Percentiles rank a stretch among this genome's conserved stretches.
Evolutionary conservation across 2,888 invertebrate species (phyloP).

Genomic region (Oxytorus armatus): DNA sequence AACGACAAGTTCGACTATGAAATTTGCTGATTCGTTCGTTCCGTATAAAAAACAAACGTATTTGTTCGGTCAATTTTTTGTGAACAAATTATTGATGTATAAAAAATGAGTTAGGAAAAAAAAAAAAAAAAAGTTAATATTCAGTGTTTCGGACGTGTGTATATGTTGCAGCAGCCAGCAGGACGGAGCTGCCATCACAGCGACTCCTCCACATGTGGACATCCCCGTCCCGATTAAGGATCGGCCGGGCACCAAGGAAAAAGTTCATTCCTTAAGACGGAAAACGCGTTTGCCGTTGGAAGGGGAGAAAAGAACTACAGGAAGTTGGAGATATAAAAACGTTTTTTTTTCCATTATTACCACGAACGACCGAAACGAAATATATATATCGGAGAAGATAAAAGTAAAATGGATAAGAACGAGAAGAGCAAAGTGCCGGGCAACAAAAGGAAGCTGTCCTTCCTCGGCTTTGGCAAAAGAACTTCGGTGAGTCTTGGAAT

Average conservation of each 20-base stretch:
- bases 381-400: conserved; percentile 29
- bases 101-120: too few relatives aligned
- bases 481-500: conserved; percentile 83
- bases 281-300: conserved; percentile 60
- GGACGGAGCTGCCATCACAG: conserved; percentile 82
- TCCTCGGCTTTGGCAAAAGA: conserved; percentile 89
- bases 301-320: conserved; percentile 43
- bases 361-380: not conserved
- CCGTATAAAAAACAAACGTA: too few relatives aligned
- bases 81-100: too few relatives aligned
- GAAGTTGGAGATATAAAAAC: conserved; percentile 5
- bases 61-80: too few relatives aligned
- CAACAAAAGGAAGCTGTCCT: conserved; percentile 90
- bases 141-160: conserved; percentile 27
- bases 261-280: conserved; percentile 79
- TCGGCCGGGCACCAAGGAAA: conserved; percentile 84
- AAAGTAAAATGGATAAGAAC: conserved; percentile 76
- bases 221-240: conserved; percentile 83
- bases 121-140: not conserved
- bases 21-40: too few relatives aligned
- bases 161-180: conserved; percentile 78
- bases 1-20: too few relatives aligned
- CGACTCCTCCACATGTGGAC: conserved; percentile 84
- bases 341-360: conserved; percentile 18
- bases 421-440: conserved; percentile 74